A percentile compares a stretch with the other conserved stretches of the same genome.
Conservation (phyloP, 2,113 vertebrate species). For the Gymnogyps californianus region DNA sequence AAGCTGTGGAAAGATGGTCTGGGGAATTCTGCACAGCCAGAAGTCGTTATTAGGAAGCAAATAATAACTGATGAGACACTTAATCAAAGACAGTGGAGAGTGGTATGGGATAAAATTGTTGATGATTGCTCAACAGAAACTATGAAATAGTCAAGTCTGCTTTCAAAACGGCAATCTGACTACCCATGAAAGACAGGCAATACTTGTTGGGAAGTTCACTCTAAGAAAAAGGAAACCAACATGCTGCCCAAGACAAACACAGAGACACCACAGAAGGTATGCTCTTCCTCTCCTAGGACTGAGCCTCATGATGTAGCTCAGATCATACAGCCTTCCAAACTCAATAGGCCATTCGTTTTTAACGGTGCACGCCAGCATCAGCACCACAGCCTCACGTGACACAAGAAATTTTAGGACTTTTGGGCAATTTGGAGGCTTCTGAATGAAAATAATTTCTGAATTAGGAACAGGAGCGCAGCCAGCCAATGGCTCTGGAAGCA, state of each 20-base stretch:
- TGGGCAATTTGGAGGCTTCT: not conserved
- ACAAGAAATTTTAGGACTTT: not conserved
- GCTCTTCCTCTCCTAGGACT: not conserved
- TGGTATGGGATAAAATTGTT: not conserved
- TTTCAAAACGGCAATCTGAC: not conserved
- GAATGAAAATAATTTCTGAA: not conserved
- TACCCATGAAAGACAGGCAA: not conserved
- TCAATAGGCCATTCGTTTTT: not conserved
- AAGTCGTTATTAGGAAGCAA: not conserved
- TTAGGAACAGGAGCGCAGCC: not conserved
- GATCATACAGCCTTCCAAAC: not conserved
- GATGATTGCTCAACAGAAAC: not conserved
- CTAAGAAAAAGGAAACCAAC: not conserved
- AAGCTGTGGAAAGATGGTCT: not conserved
- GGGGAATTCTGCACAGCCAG: not conserved
- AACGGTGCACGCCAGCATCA: not conserved
- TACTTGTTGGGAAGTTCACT: not conserved
- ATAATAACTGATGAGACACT: not conserved
- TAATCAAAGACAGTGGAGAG: not conserved
- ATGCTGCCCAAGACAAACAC: not conserved
- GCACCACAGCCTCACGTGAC: accelerated
- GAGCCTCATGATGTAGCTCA: accelerated
- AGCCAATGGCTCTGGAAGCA: not conserved
- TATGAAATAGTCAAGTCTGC: not conserved
- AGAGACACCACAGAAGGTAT: not conserved